Evolutionary conservation across 2,113 vertebrate species (phyloP), one percentile per base, ranked within the genome.

Genomic region (Chaetorhynchus papuensis): DNA sequence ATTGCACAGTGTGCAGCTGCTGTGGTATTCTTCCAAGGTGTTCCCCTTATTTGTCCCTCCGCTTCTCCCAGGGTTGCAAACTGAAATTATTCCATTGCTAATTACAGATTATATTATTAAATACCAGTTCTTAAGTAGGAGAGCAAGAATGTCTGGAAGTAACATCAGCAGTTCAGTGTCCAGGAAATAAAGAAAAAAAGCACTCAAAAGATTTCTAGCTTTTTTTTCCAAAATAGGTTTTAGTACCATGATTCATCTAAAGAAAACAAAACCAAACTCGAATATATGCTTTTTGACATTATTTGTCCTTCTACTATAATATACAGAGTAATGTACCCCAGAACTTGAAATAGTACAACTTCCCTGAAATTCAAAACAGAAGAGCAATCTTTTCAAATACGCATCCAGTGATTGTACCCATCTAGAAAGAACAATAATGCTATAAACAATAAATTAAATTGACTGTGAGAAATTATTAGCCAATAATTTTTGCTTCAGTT

Each of bases 21-120:
- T 71, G 31, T 91, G 53, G 56, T 92, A 63, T 71, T 93, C 47
- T 75, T 94, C 85, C 96, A 91, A 94, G 71, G 87, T 94, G 52
- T 64, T 94, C 54, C 80, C 76, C 72, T 94, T 87, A 64, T 61
- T 89, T 89, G 91, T 94, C 66, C 97, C 64, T 95, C 87, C 86
- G 39, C 31, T 85, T 94, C 33, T 93, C 54, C 80, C 64, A 75
- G 26, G 76, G 57, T 15, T 89, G 37, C 15, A 47, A 88, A 16
- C 9, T 87, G 68, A 96, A 95, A 84, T 80, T n/a, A 78, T 92
- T 93, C 80, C 66, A 37, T 42, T 90, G 33, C 13, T 93, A 81
- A 83, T 86, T 94, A 56, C 56, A 87, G n/a, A 80, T 93, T 84
- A 65, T 81, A 56, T 66, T 87, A 75, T 89, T 61, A 86, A 89